These are phyloP conservation scores for Vanacampus margaritifer DNA, from an alignment of 2,113 vertebrate genomes.

Conservation along the genomic window DNA sequence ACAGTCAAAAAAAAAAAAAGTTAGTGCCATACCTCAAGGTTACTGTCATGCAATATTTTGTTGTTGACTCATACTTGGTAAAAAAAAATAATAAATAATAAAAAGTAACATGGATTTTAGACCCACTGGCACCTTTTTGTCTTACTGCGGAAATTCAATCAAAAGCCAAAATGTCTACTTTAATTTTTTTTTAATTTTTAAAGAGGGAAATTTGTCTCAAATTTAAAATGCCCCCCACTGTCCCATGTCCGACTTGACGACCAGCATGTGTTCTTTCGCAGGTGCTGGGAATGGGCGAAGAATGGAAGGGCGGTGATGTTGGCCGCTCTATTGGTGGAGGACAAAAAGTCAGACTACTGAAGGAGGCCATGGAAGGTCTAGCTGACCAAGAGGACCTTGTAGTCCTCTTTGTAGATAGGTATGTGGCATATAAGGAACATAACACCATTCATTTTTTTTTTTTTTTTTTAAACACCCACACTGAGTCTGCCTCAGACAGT, in stretches of 20 bases:
- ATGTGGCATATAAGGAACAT: slow-evolving; percentile 28
- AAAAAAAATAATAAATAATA: too few species aligned
- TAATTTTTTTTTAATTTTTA: too few species aligned
- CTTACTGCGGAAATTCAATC: neutral
- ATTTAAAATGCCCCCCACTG: neutral
- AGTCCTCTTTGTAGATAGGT: slow-evolving; percentile 90
- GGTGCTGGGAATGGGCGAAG: slow-evolving; percentile 88
- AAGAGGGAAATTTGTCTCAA: neutral
- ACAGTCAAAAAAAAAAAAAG: neutral
- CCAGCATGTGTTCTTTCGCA: slow-evolving; percentile 44
- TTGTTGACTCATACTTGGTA: too few species aligned
- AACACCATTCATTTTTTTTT: neutral
- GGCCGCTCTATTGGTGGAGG: slow-evolving; percentile 89
- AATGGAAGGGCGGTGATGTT: slow-evolving; percentile 88
- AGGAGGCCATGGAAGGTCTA: slow-evolving; percentile 79
- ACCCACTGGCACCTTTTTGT: too few species aligned
- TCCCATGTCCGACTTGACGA: neutral
- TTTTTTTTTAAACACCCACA: neutral
- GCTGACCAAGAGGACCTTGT: slow-evolving; percentile 84
- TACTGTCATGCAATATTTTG: too few species aligned
- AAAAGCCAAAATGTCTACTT: neutral
- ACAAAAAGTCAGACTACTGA: slow-evolving; percentile 92
- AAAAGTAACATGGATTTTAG: too few species aligned
- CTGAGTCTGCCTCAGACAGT: neutral
- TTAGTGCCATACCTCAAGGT: too few species aligned